phyloP scores from a whole-genome alignment of 2,113 vertebrate species.

The Pseudopipra pipra region DNA sequence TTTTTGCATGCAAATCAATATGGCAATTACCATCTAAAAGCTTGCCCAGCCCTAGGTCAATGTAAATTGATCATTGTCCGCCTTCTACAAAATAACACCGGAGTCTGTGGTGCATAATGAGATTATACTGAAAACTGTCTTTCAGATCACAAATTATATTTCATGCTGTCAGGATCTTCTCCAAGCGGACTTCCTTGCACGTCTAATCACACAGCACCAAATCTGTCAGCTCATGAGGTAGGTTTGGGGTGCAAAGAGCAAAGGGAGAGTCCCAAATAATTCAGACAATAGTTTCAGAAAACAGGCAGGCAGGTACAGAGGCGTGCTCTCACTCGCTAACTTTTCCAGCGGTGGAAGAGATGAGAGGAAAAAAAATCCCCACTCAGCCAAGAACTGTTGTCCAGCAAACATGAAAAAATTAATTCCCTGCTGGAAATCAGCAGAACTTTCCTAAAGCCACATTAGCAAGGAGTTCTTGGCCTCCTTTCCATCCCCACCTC shows the following conservation, averaged over 20 bases:
- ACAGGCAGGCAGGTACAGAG: not conserved
- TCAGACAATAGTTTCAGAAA: not conserved
- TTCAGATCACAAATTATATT: constrained; percentile 85
- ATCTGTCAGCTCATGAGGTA: not conserved
- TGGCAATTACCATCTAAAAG: constrained; percentile 89
- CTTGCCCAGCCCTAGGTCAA: constrained; percentile 85
- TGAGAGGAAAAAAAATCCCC: not conserved
- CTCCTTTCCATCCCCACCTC: not conserved
- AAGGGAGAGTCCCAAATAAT: not conserved
- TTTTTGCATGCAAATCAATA: constrained; percentile 88
- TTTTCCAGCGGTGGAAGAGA: not conserved
- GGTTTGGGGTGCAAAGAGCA: not conserved
- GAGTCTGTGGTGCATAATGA: constrained; percentile 86
- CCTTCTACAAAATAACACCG: constrained; percentile 85
- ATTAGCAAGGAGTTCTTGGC: not conserved
- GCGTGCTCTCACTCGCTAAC: not conserved
- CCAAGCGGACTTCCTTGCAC: constrained; percentile 68
- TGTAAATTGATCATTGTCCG: constrained; percentile 89
- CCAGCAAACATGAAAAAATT: constrained; percentile 44
- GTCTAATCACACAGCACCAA: constrained; percentile 41
- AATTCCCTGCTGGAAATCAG: not conserved
- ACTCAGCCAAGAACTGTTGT: constrained; percentile 14
- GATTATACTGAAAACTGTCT: constrained; percentile 86
- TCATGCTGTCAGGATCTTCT: constrained; percentile 80
- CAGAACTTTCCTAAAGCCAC: constrained; percentile 39